phyloP scores from a whole-genome alignment of 2,797 vertebrate species.

The Florisuga fusca region DNA sequence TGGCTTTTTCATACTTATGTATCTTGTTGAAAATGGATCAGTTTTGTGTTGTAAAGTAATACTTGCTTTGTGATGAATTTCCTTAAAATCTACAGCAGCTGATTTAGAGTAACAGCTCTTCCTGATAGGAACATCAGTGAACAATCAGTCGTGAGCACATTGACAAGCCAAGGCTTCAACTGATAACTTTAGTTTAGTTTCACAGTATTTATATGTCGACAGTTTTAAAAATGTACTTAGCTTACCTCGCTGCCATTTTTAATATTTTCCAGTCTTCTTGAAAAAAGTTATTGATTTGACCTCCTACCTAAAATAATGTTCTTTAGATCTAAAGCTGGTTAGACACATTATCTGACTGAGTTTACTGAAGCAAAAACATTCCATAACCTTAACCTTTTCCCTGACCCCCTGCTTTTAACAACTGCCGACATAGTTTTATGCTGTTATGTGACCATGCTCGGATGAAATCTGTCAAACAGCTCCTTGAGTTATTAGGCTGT shows the following conservation, averaged over 20 bases:
- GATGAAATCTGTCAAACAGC: constrained; percentile 99
- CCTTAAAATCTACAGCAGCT: constrained; percentile 65
- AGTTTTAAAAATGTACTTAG: constrained; percentile 80
- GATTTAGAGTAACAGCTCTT: constrained; percentile 71
- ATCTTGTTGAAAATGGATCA: not conserved
- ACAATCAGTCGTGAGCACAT: constrained; percentile 69
- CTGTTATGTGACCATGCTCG: constrained; percentile 99
- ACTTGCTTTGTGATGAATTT: constrained; percentile 61
- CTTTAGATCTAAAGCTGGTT: constrained; percentile 96
- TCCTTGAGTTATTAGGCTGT: constrained; percentile 99
- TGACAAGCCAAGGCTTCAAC: constrained; percentile 79
- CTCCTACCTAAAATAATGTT: constrained; percentile 90
- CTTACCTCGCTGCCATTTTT: constrained; percentile 85
- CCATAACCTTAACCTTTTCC: constrained; percentile 98
- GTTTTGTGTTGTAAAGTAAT: constrained; percentile 23
- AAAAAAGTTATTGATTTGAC: constrained; percentile 90
- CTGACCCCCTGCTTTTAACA: constrained; percentile 99
- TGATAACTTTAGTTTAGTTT: constrained; percentile 74
- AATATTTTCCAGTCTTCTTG: constrained; percentile 86
- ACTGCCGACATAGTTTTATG: constrained; percentile 99
- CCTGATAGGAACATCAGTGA: constrained; percentile 52
- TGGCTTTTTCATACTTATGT: not conserved
- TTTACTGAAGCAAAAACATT: constrained; percentile 99
- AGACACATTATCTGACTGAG: constrained; percentile 97
- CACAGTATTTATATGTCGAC: constrained; percentile 76